Conservation (phyloP, 1,140 invertebrate species). For the Latrodectus geometricus region DNA sequence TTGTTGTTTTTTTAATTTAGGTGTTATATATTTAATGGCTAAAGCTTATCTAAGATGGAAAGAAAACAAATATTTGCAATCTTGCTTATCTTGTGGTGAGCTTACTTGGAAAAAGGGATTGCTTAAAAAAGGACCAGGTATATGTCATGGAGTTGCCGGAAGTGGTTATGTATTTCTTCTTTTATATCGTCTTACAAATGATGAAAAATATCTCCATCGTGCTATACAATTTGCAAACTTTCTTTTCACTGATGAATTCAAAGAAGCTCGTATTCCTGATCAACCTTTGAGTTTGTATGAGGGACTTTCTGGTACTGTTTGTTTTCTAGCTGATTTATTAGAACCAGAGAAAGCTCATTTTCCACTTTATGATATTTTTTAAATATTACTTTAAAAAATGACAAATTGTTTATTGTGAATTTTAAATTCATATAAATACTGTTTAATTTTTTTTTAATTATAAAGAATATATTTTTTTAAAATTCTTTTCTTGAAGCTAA, state of each 20-base stretch:
- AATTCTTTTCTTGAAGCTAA: too few relatives aligned
- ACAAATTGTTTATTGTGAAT: too few relatives aligned
- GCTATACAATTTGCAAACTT: conserved; percentile 84
- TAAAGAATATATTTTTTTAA: too few relatives aligned
- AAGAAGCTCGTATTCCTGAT: conserved; percentile 80
- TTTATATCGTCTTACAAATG: conserved; percentile 80
- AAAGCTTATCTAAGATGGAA: conserved; percentile 82
- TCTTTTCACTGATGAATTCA: conserved; percentile 77
- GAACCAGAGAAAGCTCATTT: conserved; percentile 81
- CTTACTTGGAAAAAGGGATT: conserved; percentile 84
- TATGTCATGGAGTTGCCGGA: conserved; percentile 88
- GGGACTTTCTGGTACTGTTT: conserved; percentile 86
- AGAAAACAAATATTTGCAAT: conserved; percentile 79
- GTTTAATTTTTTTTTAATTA: too few relatives aligned
- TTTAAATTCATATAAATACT: too few relatives aligned
- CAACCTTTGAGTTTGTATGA: conserved; percentile 86
- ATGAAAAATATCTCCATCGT: conserved; percentile 79
- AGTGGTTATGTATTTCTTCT: conserved; percentile 87
- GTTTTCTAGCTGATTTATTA: conserved; percentile 82
- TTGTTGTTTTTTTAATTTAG: conserved; percentile 67
- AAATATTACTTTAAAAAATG: background rate
- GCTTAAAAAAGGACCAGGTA: conserved; percentile 82
- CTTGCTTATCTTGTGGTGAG: conserved; percentile 79
- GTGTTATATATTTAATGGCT: conserved; percentile 83
- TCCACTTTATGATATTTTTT: conserved; percentile 86